These are phyloP conservation scores for Acronicta alni DNA, from an alignment of 2,888 invertebrate genomes.

Conservation along the genomic window DNA sequence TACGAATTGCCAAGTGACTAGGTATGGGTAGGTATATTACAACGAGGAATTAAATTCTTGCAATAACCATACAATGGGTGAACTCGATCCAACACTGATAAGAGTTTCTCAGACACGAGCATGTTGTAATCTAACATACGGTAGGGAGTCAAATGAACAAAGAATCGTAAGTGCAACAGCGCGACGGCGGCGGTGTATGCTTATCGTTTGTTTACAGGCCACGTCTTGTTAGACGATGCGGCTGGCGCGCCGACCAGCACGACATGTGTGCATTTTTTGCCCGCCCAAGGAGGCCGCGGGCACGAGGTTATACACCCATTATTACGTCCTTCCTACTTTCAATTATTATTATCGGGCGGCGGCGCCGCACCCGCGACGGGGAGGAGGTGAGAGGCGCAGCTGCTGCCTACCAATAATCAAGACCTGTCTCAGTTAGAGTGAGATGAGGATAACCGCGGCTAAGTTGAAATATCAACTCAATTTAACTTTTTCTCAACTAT, in stretches of 20 bases:
- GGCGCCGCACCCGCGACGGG: conserved; percentile 86
- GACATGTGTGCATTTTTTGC: conserved; percentile 89
- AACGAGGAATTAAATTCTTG: conserved; percentile 29
- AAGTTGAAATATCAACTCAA: conserved; percentile 55
- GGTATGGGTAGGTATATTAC: conserved; percentile 1
- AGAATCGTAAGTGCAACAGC: conserved; percentile 66
- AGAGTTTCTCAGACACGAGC: conserved; percentile 67
- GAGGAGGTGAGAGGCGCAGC: conserved; percentile 90
- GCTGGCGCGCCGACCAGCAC: conserved; percentile 71
- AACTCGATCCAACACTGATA: conserved; percentile 68
- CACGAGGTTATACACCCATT: conserved; percentile 90
- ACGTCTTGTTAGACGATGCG: conserved; percentile 69
- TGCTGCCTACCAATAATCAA: conserved; percentile 90
- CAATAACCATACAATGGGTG: conserved; percentile 51
- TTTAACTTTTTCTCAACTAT: conserved; percentile 11
- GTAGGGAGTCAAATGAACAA: conserved; percentile 74
- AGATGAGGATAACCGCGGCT: conserved; percentile 73
- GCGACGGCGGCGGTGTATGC: conserved; percentile 57
- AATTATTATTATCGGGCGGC: conserved; percentile 89
- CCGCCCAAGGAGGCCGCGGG: conserved; percentile 90
- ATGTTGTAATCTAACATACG: conserved; percentile 67
- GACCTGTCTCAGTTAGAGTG: conserved; percentile 81
- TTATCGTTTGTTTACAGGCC: conserved; percentile 80
- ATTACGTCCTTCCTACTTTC: conserved; percentile 90
- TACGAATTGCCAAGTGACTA: conserved; percentile 3